Percentiles rank a stretch among this genome's conserved stretches.
Conservation (phyloP, 2,888 invertebrate genomes). For the Cephalotes varians region DNA sequence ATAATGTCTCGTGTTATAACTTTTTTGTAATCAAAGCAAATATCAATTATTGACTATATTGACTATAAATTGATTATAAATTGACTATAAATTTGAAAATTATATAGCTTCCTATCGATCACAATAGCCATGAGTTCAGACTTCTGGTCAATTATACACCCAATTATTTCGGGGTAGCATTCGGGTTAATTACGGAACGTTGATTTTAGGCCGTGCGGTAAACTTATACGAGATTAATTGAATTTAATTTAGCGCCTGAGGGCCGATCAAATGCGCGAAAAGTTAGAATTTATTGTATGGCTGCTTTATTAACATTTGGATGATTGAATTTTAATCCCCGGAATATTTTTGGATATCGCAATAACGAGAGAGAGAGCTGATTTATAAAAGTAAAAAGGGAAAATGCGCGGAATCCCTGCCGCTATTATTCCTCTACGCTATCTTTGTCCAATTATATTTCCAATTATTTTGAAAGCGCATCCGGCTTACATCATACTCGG, state of each 20-base stretch:
- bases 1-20: neutral
- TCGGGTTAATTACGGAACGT: slow-evolving; percentile 65
- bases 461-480: slow-evolving; percentile 55
- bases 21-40: neutral
- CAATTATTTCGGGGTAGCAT: slow-evolving; percentile 66
- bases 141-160: slow-evolving; percentile 67
- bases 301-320: slow-evolving; percentile 51
- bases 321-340: slow-evolving; percentile 64
- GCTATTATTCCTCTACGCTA: slow-evolving; percentile 38
- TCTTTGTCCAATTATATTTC: slow-evolving; percentile 57
- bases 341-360: slow-evolving; percentile 40
- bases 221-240: slow-evolving; percentile 69
- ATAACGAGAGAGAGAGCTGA: slow-evolving; percentile 25
- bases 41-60: no score
- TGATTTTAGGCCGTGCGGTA: slow-evolving; percentile 64
- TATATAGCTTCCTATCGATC: slow-evolving; percentile 49
- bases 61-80: slow-evolving; percentile 10
- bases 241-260: slow-evolving; percentile 65
- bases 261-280: slow-evolving; percentile 26
- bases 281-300: slow-evolving; percentile 49
- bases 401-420: neutral
- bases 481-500: slow-evolving; percentile 48
- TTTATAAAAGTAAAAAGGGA: slow-evolving; percentile 46
- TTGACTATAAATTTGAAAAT: slow-evolving; percentile 10
- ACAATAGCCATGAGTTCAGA: slow-evolving; percentile 26